Evolutionary conservation across 2,888 invertebrate genomes (phyloP), one percentile per base, ranked within the genome.

Genomic region (Nowickia ferox): DNA sequence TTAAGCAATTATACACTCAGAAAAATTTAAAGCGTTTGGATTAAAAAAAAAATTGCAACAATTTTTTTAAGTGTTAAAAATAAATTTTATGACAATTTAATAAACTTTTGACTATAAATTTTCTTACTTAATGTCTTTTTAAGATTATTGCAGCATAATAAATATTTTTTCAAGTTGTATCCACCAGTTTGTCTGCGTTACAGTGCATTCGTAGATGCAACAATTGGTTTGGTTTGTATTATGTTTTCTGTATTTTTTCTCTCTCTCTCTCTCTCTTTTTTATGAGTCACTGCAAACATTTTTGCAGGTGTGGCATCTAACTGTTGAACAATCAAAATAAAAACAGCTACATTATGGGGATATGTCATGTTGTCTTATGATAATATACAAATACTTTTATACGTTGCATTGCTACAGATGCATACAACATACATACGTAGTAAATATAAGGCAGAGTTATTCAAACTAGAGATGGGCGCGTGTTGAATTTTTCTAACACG

Each of bases 281-380:
- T 78, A 22, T 84, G 80, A 84, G 75, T 84, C 79, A 84, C 71
- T 78, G 83, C 51, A 69, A 69, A 78, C 85, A 84, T 74, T 83
- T 61, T 88, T 89, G 90, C 90, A 90, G 90, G 90, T 90, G 91
- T 90, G 90, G 90, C 90, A 85, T 83, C 79, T 75, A 86, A 86
- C 85, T 74, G 84, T 84, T 84, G 75, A 77, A 81, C 81, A 66
- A 77, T 66, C 78, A 74, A 79, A 75, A 76, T 66, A 80, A 81
- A 78, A 80, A 72, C 79, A 68, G 74, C 66, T 44, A 61, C 63
- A 65, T 55, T 63, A 84, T 51, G 86, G 79, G 81, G 61, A 86
- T 84, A 87, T 81, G 80, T 86, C 80, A 76, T 79, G 83, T 66
- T 83, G 76, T 61, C 63, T 74, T 84, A 63, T 51, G 38, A 75